Conservation (phyloP, 1,140 invertebrate species). For the Drosophila subpulchrella region DNA sequence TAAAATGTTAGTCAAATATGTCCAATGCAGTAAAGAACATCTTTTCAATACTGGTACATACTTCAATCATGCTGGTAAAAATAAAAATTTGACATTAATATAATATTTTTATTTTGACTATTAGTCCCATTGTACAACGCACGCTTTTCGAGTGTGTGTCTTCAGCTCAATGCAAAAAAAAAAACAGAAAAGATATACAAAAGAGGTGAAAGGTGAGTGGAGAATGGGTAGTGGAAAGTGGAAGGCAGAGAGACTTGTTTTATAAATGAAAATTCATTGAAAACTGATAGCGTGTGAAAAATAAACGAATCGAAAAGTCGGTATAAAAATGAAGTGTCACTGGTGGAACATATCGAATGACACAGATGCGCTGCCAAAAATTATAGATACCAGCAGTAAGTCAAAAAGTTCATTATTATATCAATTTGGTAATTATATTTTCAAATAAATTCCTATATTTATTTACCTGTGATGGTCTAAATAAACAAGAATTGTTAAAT, state of each 20-base stretch:
- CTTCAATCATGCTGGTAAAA: too few species aligned
- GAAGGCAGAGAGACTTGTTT: constrained; percentile 31
- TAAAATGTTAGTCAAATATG: too few species aligned
- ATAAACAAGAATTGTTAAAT: too few species aligned
- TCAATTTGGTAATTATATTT: too few species aligned
- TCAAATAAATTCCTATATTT: neutral
- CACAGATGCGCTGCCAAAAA: constrained; percentile 18
- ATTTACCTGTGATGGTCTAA: neutral
- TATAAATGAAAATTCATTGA: constrained; percentile 79
- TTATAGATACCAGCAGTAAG: neutral
- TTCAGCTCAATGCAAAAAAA: constrained; percentile 25
- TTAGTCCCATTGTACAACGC: constrained; percentile 5
- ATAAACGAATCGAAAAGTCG: constrained; percentile 70
- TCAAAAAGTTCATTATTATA: neutral
- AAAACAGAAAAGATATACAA: constrained; percentile 28
- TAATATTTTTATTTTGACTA: too few species aligned
- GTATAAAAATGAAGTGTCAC: constrained; percentile 56
- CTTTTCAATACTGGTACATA: too few species aligned
- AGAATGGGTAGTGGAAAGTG: neutral
- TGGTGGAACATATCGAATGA: constrained; percentile 32
- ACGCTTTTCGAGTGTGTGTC: constrained; percentile 49
- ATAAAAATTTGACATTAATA: too few species aligned
- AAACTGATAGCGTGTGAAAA: constrained; percentile 80
- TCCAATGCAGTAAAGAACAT: too few species aligned
- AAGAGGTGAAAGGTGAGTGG: constrained; percentile 24